Conservation (phyloP, 2,888 invertebrate species). For the Trichogramma evanescens region DNA sequence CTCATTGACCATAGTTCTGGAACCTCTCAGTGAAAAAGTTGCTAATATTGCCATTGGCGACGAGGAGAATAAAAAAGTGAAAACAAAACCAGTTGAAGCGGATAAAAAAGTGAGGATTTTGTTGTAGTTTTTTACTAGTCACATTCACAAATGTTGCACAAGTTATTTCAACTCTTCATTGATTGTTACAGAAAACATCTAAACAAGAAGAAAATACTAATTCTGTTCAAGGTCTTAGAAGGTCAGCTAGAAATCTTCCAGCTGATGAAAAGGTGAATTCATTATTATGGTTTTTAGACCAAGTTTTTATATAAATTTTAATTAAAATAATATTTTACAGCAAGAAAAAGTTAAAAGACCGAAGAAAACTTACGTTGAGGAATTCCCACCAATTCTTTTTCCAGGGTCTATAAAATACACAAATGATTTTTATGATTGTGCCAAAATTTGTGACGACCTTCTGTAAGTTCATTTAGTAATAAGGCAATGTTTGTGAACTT, state of each 20-base stretch:
- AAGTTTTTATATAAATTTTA: background rate
- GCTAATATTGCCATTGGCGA: background rate
- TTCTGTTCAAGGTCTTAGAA: slow-evolving; percentile 18
- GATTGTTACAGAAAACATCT: background rate
- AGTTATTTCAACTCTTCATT: background rate
- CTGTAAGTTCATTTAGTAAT: slow-evolving; percentile 30
- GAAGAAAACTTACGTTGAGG: slow-evolving; percentile 24
- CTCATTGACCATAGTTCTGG: background rate
- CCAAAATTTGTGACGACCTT: slow-evolving; percentile 36
- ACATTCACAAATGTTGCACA: background rate
- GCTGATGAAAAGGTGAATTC: slow-evolving; percentile 25
- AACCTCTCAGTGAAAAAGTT: slow-evolving; percentile 3
- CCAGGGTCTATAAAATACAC: slow-evolving; percentile 34
- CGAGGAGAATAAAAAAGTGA: too few species aligned
- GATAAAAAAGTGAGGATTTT: background rate
- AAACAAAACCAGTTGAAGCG: background rate
- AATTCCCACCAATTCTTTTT: slow-evolving; percentile 32
- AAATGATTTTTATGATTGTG: slow-evolving; percentile 35
- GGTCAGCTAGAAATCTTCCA: slow-evolving; percentile 29
- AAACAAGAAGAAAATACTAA: background rate
- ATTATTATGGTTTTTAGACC: background rate
- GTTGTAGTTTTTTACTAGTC: background rate
- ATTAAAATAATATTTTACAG: background rate
- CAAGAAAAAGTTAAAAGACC: slow-evolving; percentile 22
- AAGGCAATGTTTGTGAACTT: background rate